Base-by-base conservation (phyloP, 2,888 invertebrate species). In the Ariolimax columbianus region DNA sequence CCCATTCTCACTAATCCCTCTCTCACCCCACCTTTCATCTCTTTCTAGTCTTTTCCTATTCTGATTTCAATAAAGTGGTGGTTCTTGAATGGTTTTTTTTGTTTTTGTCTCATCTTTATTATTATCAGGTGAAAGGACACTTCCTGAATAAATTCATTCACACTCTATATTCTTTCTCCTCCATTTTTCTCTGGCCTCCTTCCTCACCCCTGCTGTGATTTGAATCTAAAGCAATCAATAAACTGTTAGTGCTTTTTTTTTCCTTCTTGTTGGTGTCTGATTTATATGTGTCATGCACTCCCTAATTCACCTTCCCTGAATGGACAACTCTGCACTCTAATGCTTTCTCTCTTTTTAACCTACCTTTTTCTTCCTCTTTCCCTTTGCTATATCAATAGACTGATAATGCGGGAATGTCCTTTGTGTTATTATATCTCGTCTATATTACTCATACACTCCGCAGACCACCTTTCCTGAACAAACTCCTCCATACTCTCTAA, bases 201-300 rank as follows among this genome's bases (percentile, higher is more conserved):
- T 14, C 55, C 17, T 55, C 55, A 55, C 23, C 23, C 1, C 63
- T 63, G n/a, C 4, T 63, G n/a, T 63, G 55, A 6, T 2, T 55
- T 55, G 9, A 63, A 66, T 68, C 68, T 68, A 40, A 66, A 79
- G 79, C 23, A 79, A 79, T 79, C 79, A 79, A 79, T 79, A 79
- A 79, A 79, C 40, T 79, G 66, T 63, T 78, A 73, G 59, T 77
- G 66, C 72, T 78, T 0, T n/a, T n/a, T n/a, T n/a, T n/a, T n/a
- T n/a, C n/a, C n/a, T n/a, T n/a, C n/a, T n/a, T n/a, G n/a, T n/a
- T n/a, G n/a, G n/a, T n/a, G n/a, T n/a, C n/a, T n/a, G n/a, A n/a
- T n/a, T n/a, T n/a, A n/a, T n/a, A n/a, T n/a, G n/a, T n/a, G n/a
- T n/a, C n/a, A n/a, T n/a, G n/a, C n/a, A n/a, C n/a, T n/a, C n/a